These are phyloP conservation scores for Clupea harengus DNA, from an alignment of 2,113 vertebrate species.

Conservation along the genomic window DNA sequence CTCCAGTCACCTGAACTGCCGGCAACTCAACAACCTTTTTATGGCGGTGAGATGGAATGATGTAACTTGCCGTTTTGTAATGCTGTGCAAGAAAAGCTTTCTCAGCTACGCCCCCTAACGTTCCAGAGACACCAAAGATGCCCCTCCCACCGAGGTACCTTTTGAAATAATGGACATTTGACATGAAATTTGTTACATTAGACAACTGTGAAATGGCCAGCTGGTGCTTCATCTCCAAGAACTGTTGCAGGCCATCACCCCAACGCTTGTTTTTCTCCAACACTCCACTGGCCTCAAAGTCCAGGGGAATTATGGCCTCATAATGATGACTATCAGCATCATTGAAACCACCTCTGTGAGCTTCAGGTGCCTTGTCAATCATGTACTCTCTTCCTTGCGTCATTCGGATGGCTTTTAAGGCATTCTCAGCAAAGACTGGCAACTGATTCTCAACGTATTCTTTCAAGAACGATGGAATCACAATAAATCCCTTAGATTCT, in stretches of 20 bases:
- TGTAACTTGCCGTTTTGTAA: slow-evolving; percentile 38
- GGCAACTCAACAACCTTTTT: slow-evolving; percentile 43
- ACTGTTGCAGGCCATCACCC: slow-evolving; percentile 52
- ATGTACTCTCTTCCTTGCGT: slow-evolving; percentile 37
- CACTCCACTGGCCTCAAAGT: slow-evolving; percentile 50
- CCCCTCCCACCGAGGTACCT: slow-evolving; percentile 38
- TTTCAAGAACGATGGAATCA: slow-evolving; percentile 42
- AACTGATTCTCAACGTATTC: slow-evolving; percentile 34
- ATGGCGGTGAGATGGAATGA: slow-evolving; percentile 38
- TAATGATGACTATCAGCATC: slow-evolving; percentile 16
- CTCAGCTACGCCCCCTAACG: slow-evolving; percentile 44
- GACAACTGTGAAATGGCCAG: slow-evolving; percentile 42
- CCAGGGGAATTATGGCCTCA: slow-evolving; percentile 45
- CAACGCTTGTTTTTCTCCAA: slow-evolving; percentile 50
- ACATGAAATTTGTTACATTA: slow-evolving; percentile 52
- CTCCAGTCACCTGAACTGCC: slow-evolving; percentile 40
- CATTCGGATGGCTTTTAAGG: slow-evolving; percentile 37
- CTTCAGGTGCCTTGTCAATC: slow-evolving; percentile 9
- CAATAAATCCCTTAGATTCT: neutral
- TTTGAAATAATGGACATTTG: slow-evolving; percentile 49
- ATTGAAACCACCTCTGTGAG: neutral
- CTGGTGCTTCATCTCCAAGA: slow-evolving; percentile 51
- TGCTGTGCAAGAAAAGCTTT: slow-evolving; percentile 39
- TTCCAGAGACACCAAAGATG: slow-evolving; percentile 53
- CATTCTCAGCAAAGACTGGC: slow-evolving; percentile 46